phyloP scores from a whole-genome alignment of 2,113 vertebrate species.

The Engystomops pustulosus region DNA sequence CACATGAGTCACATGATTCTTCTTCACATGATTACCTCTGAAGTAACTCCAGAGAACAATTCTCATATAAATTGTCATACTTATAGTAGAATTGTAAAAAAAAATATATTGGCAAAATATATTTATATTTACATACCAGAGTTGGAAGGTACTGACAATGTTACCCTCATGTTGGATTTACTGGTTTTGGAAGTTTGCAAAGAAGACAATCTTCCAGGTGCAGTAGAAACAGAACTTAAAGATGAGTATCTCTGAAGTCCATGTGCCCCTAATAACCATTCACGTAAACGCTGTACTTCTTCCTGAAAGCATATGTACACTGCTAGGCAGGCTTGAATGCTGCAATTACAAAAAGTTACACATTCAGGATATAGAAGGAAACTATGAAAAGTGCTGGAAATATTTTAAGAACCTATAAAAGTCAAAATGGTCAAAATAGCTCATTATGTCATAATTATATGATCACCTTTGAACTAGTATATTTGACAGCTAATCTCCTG shows the following conservation, averaged over 20 bases:
- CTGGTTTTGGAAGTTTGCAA: neutral
- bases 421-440: too few relatives aligned
- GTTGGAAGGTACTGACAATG: conserved; percentile 51
- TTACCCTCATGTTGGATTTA: conserved; percentile 31
- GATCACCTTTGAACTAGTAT: too few relatives aligned
- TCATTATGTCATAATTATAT: too few relatives aligned
- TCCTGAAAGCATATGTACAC: conserved; percentile 44
- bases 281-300: conserved; percentile 39
- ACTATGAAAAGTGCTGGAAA: neutral
- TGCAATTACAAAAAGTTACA: neutral
- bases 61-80: neutral
- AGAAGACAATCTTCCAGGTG: conserved; percentile 50
- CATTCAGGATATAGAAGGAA: neutral
- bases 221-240: conserved; percentile 53
- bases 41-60: too few relatives aligned
- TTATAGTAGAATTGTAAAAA: neutral
- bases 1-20: too few relatives aligned
- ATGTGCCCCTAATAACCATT: conserved; percentile 41
- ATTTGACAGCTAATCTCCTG: too few relatives aligned
- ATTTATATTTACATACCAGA: conserved; percentile 7
- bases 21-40: too few relatives aligned
- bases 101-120: neutral
- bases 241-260: conserved; percentile 52
- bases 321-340: conserved; percentile 50
- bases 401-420: neutral